Evolutionary conservation across 2,888 invertebrate species (phyloP), one percentile per base, ranked within the genome.

Genomic region (Drosophila sordidapex): DNA sequence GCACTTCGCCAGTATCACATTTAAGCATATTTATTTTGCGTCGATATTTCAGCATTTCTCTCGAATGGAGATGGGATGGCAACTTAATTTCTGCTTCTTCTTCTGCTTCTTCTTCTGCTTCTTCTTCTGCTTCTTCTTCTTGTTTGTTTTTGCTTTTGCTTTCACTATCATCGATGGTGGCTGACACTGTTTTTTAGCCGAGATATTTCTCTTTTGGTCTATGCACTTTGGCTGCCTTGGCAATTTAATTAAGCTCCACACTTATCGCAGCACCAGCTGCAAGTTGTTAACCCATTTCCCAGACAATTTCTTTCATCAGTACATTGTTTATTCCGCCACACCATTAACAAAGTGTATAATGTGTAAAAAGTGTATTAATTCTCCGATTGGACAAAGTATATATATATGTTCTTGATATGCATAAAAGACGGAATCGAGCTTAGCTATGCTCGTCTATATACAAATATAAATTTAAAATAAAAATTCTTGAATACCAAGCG

Each of bases 1-100:
- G 89, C 88, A 89, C 80, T 87, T 87, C 83, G 60, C 89, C 70
- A 83, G 83, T 87, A 78, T 89, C 78, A 62, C 86, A 70, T 87
- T 81, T 85, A 79, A 74, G 56, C 40, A 40, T 21, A 21, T 31
- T 59, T 65, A 10, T 59, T 38, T 46, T 53, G 33, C 21, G 52
- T 21, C 21, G 18, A 4, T 35, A 10, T 35, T 21, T 10, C 5
- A 56, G 0, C 38, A 13, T 43, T 61, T 49, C 48, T 51, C 65
- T 40, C 31, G 15, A 10, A 38, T 54, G 51, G 66, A 46, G 66
- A 58, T 27, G 27, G 27, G 27, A 27, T 71, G 76, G 66, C 54
- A 72, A 60, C 71, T 68, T 68, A 51, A 25, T 51, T 10, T 15
- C 21, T 15, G 10, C 11, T 65, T 31, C 31, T 29, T 0, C 29